A percentile compares a stretch with the other conserved stretches of the same genome.
phyloP scores from a whole-genome alignment of 2,113 vertebrate genomes.

The Smithornis capensis region DNA sequence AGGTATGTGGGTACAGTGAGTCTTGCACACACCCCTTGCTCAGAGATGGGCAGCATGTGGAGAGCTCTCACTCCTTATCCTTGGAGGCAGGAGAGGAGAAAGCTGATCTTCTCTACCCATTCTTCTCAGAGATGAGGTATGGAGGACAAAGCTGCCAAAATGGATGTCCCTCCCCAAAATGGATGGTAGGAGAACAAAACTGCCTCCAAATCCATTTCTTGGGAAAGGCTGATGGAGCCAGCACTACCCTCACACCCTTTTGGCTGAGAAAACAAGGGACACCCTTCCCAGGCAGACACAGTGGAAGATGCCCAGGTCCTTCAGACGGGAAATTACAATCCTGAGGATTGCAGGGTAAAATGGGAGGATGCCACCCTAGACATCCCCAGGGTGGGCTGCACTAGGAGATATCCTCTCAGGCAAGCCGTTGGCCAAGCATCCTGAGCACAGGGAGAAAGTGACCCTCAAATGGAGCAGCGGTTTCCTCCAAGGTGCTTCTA shows the following conservation, averaged over 20 bases:
- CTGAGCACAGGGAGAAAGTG: fast-evolving
- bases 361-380: neutral
- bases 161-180: slow-evolving; percentile 27
- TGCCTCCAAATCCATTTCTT: neutral
- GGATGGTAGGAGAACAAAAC: neutral
- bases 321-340: neutral
- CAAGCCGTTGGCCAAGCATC: neutral
- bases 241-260: neutral
- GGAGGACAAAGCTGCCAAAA: neutral
- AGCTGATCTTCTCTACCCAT: neutral
- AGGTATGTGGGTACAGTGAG: fast-evolving
- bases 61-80: neutral
- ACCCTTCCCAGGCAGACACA: neutral
- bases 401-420: neutral
- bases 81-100: neutral
- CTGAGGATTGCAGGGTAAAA: fast-evolving
- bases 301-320: neutral
- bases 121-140: neutral
- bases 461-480: neutral
- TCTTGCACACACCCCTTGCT: neutral
- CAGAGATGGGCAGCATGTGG: fast-evolving
- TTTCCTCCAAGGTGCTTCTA: neutral
- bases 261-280: neutral
- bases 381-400: neutral
- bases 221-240: neutral